Conservation (phyloP, 1,140 invertebrate species). For the Micrasema longulum region DNA sequence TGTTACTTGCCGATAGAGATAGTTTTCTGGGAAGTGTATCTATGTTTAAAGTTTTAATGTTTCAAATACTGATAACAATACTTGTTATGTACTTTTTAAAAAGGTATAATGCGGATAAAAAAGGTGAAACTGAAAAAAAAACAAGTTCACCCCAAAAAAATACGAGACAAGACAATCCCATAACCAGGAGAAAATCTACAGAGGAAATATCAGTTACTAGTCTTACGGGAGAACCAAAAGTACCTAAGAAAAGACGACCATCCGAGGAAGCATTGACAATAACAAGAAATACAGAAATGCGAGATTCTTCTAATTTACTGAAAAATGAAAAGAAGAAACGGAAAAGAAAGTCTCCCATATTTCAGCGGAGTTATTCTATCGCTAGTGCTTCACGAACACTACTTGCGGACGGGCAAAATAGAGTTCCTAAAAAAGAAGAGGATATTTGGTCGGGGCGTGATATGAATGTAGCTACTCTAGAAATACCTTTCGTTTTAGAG, state of each 20-base stretch:
- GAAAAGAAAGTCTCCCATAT: constrained; percentile 40
- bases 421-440: constrained; percentile 33
- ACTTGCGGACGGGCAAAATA: constrained; percentile 3
- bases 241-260: constrained; percentile 30
- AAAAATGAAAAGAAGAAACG: constrained; percentile 50
- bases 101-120: constrained; percentile 57
- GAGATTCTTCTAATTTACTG: constrained; percentile 7
- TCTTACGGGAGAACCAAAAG: not conserved
- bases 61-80: constrained; percentile 60
- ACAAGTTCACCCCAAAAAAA: constrained; percentile 6
- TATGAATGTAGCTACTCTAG: constrained; percentile 59
- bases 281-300: constrained; percentile 16
- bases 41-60: constrained; percentile 66
- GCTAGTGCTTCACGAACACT: constrained; percentile 19
- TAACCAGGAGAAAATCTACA: constrained; percentile 42
- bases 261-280: constrained; percentile 47
- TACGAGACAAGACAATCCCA: constrained; percentile 9
- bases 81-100: constrained; percentile 61
- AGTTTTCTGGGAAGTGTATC: constrained; percentile 68
- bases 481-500: constrained; percentile 63
- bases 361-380: constrained; percentile 48
- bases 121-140: constrained; percentile 13
- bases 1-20: constrained; percentile 73
- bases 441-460: constrained; percentile 57
- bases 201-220: constrained; percentile 24